These are phyloP conservation scores for Charina bottae DNA, from an alignment of 2,113 vertebrate species.

Conservation along the genomic window DNA sequence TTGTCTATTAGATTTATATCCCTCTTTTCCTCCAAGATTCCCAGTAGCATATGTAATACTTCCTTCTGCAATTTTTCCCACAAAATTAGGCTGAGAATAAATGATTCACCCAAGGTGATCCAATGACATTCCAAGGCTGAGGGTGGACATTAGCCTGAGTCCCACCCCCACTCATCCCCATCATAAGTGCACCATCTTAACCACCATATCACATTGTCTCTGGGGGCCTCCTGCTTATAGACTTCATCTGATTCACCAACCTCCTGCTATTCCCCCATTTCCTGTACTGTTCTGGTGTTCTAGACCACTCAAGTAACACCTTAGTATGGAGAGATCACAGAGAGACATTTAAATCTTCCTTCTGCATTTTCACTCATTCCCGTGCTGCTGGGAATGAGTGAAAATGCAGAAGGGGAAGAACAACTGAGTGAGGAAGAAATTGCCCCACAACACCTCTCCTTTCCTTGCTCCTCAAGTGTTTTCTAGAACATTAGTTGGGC, in stretches of 20 bases:
- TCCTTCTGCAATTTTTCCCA: background rate
- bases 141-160: background rate
- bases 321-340: background rate
- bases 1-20: background rate
- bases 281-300: background rate
- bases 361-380: background rate
- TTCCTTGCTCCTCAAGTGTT: background rate
- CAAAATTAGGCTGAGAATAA: background rate
- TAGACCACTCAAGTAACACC: background rate
- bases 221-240: background rate
- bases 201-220: background rate
- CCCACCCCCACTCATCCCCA: too few relatives aligned
- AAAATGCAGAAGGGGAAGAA: too few relatives aligned
- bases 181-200: background rate
- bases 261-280: background rate
- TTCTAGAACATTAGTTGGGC: background rate
- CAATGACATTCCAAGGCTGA: background rate
- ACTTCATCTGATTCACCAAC: background rate
- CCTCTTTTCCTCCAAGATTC: background rate
- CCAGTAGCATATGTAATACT: background rate
- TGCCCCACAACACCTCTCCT: background rate
- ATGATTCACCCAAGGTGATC: background rate
- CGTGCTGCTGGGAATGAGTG: background rate
- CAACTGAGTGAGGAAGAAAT: background rate
- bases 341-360: background rate